Evolutionary conservation across 2,888 invertebrate genomes (phyloP).

Genomic region (Diloba caeruleocephala): DNA sequence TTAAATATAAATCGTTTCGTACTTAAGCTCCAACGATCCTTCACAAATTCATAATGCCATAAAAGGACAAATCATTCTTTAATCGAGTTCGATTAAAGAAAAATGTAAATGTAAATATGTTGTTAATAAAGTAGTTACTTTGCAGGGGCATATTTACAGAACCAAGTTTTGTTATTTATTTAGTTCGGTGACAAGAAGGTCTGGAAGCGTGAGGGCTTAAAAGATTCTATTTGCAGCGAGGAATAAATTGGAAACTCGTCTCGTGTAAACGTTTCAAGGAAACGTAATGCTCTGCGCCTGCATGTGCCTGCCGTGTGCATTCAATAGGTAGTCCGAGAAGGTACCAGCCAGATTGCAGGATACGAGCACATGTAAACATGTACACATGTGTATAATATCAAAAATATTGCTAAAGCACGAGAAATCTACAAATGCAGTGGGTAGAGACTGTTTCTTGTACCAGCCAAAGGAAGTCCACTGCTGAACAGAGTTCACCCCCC

Average conservation of each 20-base stretch:
- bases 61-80: conserved; percentile 18
- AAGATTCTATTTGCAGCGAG: conserved; percentile 1
- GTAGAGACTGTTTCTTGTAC: too few relatives aligned
- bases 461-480: too few relatives aligned
- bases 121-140: too few relatives aligned
- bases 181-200: neutral
- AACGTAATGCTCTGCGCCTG: neutral
- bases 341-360: neutral
- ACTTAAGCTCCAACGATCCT: conserved; percentile 2
- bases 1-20: conserved; percentile 7
- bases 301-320: neutral
- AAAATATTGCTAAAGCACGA: too few relatives aligned
- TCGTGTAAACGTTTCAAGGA: neutral
- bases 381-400: neutral
- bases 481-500: too few relatives aligned
- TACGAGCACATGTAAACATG: too few relatives aligned
- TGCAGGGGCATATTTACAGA: neutral
- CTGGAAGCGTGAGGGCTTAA: neutral
- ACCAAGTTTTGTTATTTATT: conserved; percentile 14
- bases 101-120: too few relatives aligned
- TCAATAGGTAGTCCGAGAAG: neutral
- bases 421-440: too few relatives aligned
- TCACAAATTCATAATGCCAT: conserved; percentile 7
- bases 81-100: conserved; percentile 12
- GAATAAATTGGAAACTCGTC: conserved; percentile 22